Evolutionary conservation across 1,140 invertebrate genomes (phyloP), one percentile per base, ranked within the genome.

Genomic region (Vanessa atalanta): DNA sequence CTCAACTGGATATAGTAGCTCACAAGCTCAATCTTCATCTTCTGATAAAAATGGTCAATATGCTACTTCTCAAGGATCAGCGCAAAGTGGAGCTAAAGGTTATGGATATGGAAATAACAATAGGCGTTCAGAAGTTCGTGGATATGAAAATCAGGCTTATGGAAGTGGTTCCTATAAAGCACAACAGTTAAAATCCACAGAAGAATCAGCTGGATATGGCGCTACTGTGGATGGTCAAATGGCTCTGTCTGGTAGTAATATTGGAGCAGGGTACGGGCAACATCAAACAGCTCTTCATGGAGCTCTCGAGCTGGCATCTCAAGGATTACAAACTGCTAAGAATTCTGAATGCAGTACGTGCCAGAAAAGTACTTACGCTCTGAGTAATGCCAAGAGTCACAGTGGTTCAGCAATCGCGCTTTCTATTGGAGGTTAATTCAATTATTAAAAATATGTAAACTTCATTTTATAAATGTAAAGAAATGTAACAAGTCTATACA

Each of bases 381-480:
- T 87, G 0, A 90, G 89, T 61, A 91, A 90, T 50, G 89, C 88
- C 64, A 90, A 85, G 67, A 90, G 86, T 64, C 65, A 85, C 70
- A 87, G 77, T 66, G 89, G 89, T 9, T 78, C 79, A 15, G 89
- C 89, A 3, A 72, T 91, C 0, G 86, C 89, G 3, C 72, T 91
- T 4, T 87, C 89, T 12, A 83, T 91, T 37, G 80, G 78, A 16
- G 79, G 79, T 76, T 83, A 77, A 78, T 71, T 61, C 14, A 63
- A 15, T 61, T 63, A 50, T 50, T 23, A 23, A 12, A 31, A 31
- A 31, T 1, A 31, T 31, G 26, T 31, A 31, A 31, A 31, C 26
- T 31, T 31, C 26, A 31, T 31, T 31, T 43, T 43, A 43, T 43
- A 9, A 43, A 43, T 43, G 37, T 43, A 43, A 43, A 43, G 37